These are phyloP conservation scores for Laupala kohalensis DNA, from an alignment of 1,140 invertebrate genomes.

Conservation along the genomic window DNA sequence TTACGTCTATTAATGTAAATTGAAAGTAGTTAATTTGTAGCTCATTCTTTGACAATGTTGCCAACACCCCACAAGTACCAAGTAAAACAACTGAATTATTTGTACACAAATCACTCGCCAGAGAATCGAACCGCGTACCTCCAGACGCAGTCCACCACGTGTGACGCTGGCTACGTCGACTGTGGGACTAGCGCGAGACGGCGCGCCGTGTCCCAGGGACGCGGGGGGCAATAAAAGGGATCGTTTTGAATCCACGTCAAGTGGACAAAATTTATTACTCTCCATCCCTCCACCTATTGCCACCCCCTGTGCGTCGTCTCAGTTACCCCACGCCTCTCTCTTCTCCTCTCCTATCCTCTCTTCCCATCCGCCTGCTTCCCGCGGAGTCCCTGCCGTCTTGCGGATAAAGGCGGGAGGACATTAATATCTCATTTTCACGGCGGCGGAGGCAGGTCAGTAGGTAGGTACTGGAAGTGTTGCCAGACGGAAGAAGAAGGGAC, in stretches of 20 bases:
- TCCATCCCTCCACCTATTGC: not conserved
- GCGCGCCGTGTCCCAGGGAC: not conserved
- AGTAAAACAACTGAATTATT: too few species aligned
- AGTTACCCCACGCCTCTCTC: not conserved
- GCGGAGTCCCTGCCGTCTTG: not conserved
- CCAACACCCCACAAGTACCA: too few species aligned
- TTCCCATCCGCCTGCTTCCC: not conserved
- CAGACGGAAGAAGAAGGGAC: not conserved
- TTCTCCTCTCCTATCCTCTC: not conserved
- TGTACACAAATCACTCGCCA: not conserved
- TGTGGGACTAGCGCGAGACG: not conserved
- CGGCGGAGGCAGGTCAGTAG: too few species aligned
- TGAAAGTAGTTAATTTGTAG: too few species aligned
- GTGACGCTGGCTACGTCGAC: too few species aligned
- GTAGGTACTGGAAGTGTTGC: too few species aligned
- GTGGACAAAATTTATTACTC: constrained; percentile 13
- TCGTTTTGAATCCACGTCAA: constrained; percentile 15
- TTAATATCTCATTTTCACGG: constrained; percentile 6
- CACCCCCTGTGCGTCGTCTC: not conserved
- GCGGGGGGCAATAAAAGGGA: constrained; percentile 7
- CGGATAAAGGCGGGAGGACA: constrained; percentile 1
- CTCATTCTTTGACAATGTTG: too few species aligned
- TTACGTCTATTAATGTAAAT: too few species aligned
- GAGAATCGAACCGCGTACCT: not conserved
- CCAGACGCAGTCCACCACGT: not conserved